A percentile compares a stretch with the other conserved stretches of the same genome.
Evolutionary conservation across 2,797 vertebrate genomes (phyloP).

Genomic region (Acipenser ruthenus): DNA sequence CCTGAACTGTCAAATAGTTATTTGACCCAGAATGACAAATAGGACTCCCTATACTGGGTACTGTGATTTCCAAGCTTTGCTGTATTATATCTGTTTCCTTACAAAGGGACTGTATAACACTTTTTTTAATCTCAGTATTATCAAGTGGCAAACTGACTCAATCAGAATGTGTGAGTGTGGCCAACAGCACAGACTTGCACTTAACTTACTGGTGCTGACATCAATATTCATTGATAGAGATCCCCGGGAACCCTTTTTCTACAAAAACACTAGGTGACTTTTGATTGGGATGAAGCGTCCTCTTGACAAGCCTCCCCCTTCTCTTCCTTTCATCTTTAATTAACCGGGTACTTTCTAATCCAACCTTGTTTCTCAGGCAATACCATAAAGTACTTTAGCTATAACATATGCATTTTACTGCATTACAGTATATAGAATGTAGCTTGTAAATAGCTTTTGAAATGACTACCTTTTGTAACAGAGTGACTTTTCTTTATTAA

Average conservation of each 20-base stretch:
- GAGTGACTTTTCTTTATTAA: constrained; percentile 64
- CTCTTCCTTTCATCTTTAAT: constrained; percentile 35
- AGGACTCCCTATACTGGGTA: not conserved
- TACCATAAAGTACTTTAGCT: constrained; percentile 52
- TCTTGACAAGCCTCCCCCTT: constrained; percentile 60
- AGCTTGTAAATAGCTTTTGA: constrained; percentile 98
- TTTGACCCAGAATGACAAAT: too few relatives aligned
- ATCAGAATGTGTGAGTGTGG: too few relatives aligned
- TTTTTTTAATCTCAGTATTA: constrained; percentile 13
- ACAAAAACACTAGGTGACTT: constrained; percentile 32
- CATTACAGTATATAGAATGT: constrained; percentile 91
- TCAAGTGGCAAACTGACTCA: too few relatives aligned
- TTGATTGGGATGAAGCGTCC: constrained; percentile 24
- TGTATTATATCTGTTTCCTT: not conserved
- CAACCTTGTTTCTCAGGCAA: constrained; percentile 81
- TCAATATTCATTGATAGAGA: not conserved
- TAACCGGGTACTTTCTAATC: constrained; percentile 65
- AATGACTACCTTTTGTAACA: constrained; percentile 87
- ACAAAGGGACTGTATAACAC: constrained; percentile 2
- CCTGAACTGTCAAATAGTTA: too few relatives aligned
- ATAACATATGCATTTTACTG: constrained; percentile 61
- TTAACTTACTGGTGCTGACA: not conserved
- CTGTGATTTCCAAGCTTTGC: not conserved
- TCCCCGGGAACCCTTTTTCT: constrained; percentile 17
- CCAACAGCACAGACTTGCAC: not conserved